Base-by-base conservation (phyloP, 2,113 vertebrate genomes). In the Girardinichthys multiradiatus region DNA sequence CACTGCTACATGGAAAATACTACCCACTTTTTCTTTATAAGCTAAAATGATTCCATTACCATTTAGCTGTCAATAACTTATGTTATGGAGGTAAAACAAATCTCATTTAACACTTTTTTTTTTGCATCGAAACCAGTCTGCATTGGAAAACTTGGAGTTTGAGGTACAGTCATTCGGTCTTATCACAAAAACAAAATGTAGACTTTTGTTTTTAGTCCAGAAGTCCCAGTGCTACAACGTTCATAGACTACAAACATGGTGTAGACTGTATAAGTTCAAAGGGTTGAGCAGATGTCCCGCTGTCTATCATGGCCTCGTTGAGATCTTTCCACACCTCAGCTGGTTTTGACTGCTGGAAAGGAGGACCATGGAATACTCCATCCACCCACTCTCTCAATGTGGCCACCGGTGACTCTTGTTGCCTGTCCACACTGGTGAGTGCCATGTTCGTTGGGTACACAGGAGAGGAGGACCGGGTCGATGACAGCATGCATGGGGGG, bases 381-480 rank as follows among this genome's bases (percentile, higher is more conserved):
- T 99, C 97, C 84, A 99, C 96, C 98, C 98, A 99, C 92, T 99
- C 98, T 95, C 97, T 96, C 81, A 99, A 96, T 45, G 93, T 97
- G 83, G 96, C 92, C 13, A 99, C 97, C 0, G 98, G 96, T 24
- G 97, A 99, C 87, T 97, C 97, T 91, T 96, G 96, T 76, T 94
- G 94, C 74, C 95, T 90, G 74, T 97, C 96, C 61, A 90, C 87
- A 81, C 88, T 84, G 57, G 74, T 85, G 33, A 92, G 80, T 15
- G 73, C 85, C 88, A 93, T 86, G 4, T 92, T 92, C 24, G 93
- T 80, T 0, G 93, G 91, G 72, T 94, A 86, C 15, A 89, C 75
- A 0, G 91, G 86, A 27, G 94, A 87, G 1, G 90, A 87, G 0
- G 92, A 84, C 7, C 90, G 72, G 0, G 77, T 80, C 1, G 90